Evolutionary conservation across 2,113 vertebrate genomes (phyloP), one percentile per base, ranked within the genome.

Genomic region (Pavo muticus): DNA sequence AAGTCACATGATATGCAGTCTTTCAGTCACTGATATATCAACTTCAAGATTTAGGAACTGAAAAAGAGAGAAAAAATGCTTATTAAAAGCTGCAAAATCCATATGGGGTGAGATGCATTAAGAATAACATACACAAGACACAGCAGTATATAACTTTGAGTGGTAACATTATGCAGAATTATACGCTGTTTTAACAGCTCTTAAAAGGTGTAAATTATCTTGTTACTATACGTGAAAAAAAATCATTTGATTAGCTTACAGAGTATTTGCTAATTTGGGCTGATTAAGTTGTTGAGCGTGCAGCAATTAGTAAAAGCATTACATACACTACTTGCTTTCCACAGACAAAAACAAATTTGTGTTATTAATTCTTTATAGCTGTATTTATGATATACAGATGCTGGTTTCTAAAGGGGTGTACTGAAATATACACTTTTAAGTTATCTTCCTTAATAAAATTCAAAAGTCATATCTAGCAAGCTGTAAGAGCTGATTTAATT

Each of bases 261-360:
- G 29, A 61, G 25, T 72, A 39, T 90, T 92, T 72, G 54, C 68
- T 88, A 88, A 92, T 93, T 95, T 88, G 44, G 44, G 44, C 48
- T 95, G 71, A 94, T 95, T 88, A 88, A 77, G 37, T 37, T 70
- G 25, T 37, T 88, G 68, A 88, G 54, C 60, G 42, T 30, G 65
- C 64, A 90, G 75, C 35, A 93, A 65, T 92, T 90, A 83, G 37
- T 80, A 65, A 86, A 85, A 83, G 35, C 10, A 56, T 90, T 56
- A 32, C 10, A 37, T 37, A 67, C 20, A 27, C 32, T 42, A 52
- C 44, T 85, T 87, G 18, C 45, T 82, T 94, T 85, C 52, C 54
- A 37, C 32, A 76, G 59, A 10, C 48, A 94, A 35, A 29, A 83
- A 57, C 54, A 95, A 88, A 88, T 90, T 63, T 10, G 14, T 85